phyloP scores from a whole-genome alignment of 1,140 invertebrate genomes.

The Hylaeus anthracinus region DNA sequence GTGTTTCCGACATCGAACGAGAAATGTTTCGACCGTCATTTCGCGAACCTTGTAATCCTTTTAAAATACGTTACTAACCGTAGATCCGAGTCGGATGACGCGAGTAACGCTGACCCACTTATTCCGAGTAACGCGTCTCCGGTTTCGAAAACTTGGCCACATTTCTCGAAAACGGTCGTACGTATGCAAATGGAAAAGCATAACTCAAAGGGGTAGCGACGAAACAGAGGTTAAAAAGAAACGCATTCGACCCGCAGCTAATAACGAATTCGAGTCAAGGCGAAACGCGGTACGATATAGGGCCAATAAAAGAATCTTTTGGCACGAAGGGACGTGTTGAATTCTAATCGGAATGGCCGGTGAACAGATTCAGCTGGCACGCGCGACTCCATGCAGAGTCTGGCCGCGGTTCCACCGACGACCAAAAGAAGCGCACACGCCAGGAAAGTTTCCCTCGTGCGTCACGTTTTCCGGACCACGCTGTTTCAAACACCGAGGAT shows the following conservation, averaged over 20 bases:
- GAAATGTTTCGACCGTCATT: not conserved
- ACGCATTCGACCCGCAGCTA: not conserved
- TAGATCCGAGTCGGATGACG: not conserved
- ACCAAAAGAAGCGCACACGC: not conserved
- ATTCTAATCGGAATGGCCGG: not conserved
- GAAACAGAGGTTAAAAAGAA: not conserved
- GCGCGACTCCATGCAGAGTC: slow-evolving; percentile 1
- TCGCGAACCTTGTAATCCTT: not conserved
- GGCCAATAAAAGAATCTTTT: slow-evolving; percentile 39
- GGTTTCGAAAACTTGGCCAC: not conserved
- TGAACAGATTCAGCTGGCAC: slow-evolving; percentile 30
- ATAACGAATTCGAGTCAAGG: not conserved
- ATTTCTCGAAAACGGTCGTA: not conserved
- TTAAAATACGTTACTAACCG: too few species aligned
- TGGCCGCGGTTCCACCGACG: too few species aligned
- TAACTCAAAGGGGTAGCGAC: not conserved
- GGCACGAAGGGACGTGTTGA: slow-evolving; percentile 9
- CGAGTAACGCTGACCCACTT: slow-evolving; percentile 2
- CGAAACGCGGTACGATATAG: not conserved
- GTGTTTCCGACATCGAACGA: too few species aligned
- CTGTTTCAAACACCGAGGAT: not conserved
- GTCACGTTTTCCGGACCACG: not conserved
- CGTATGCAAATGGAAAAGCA: not conserved
- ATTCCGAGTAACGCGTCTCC: not conserved
- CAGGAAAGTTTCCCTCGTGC: slow-evolving; percentile 15